Evolutionary conservation across 2,797 vertebrate genomes (phyloP).

Genomic region (Platalea minor): DNA sequence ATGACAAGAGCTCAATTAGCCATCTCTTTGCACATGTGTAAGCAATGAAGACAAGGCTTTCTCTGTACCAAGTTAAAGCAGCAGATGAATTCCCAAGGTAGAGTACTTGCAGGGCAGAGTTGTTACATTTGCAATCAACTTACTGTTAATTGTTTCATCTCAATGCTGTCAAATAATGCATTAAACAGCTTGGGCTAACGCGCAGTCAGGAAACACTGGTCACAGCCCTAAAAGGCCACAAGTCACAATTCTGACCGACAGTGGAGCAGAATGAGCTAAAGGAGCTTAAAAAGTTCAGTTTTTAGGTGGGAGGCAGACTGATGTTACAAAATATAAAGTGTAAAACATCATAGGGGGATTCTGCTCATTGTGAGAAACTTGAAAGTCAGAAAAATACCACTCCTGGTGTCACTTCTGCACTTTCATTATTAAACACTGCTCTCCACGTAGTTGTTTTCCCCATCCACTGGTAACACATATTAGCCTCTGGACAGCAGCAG

Average conservation of each 20-base stretch:
- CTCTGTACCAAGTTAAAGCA: neutral
- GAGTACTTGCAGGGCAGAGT: neutral
- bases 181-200: neutral
- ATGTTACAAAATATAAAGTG: neutral
- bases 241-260: neutral
- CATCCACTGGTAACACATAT: neutral
- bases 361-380: neutral
- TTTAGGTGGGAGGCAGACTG: neutral
- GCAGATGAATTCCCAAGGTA: constrained; percentile 6
- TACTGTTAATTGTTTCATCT: neutral
- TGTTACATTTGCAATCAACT: neutral
- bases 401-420: neutral
- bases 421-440: neutral
- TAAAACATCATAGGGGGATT: neutral
- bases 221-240: neutral
- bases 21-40: neutral
- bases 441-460: neutral
- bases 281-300: neutral
- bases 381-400: neutral
- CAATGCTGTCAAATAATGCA: neutral
- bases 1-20: constrained; percentile 26
- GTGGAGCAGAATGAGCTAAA: neutral
- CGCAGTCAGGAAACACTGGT: neutral
- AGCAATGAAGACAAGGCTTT: neutral
- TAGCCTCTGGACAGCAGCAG: neutral